These are phyloP conservation scores for Drosophila peninsularis DNA, from an alignment of 2,888 invertebrate species.

Conservation along the genomic window DNA sequence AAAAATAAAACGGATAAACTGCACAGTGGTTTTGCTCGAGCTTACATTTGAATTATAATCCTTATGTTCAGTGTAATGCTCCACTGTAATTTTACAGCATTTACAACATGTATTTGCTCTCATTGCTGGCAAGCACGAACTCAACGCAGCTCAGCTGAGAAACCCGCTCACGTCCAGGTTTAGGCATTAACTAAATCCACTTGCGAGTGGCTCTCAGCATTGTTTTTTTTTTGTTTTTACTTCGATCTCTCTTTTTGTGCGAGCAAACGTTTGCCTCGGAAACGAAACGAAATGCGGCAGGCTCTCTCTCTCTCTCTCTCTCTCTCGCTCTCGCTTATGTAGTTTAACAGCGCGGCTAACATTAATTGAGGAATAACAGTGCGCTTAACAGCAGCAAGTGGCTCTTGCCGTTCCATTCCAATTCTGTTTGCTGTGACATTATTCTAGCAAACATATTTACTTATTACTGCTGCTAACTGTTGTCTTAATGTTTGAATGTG, in stretches of 20 bases:
- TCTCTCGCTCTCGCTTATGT: constrained; percentile 11
- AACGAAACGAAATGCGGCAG: constrained; percentile 3
- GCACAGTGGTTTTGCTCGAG: constrained; percentile 38
- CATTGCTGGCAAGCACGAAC: constrained; percentile 15
- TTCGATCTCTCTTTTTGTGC: constrained; percentile 38
- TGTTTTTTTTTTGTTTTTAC: constrained; percentile 7
- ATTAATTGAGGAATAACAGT: constrained; percentile 23
- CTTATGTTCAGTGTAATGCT: neutral
- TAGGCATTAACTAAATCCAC: constrained; percentile 48
- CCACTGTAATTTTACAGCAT: constrained; percentile 1
- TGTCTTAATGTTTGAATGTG: constrained; percentile 17
- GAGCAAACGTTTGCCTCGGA: constrained; percentile 7
- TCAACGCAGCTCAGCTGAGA: constrained; percentile 1
- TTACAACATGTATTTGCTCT: constrained; percentile 2
- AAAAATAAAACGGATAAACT: constrained; percentile 2
- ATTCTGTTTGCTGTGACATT: constrained; percentile 43
- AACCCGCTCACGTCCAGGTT: constrained; percentile 33
- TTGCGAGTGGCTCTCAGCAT: constrained; percentile 18
- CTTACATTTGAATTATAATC: constrained; percentile 26
- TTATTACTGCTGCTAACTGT: constrained; percentile 37
- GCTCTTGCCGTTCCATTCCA: constrained; percentile 47
- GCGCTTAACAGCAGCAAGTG: constrained; percentile 62
- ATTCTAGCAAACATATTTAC: constrained; percentile 40
- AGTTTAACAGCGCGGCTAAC: constrained; percentile 13
- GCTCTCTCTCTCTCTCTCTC: constrained; percentile 14